Conservation (phyloP, 2,888 invertebrate genomes). For the Leptura quadrifasciata region DNA sequence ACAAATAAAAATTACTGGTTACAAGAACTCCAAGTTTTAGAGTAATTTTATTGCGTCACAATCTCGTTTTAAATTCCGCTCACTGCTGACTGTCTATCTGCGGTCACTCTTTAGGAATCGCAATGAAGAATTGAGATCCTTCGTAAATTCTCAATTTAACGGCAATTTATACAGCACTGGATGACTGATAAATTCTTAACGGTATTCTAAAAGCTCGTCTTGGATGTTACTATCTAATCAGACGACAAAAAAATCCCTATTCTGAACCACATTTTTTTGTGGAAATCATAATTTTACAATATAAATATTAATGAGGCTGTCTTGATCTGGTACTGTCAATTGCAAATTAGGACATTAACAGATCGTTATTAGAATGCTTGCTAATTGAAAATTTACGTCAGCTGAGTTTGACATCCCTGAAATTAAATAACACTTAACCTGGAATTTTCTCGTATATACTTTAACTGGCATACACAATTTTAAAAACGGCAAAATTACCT, state of each 20-base stretch:
- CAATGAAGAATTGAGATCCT: constrained; percentile 49
- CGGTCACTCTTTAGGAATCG: constrained; percentile 54
- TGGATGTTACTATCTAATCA: neutral
- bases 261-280: no score
- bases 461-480: no score
- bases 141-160: constrained; percentile 37
- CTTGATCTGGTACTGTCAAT: no score
- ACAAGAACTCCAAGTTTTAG: constrained; percentile 52
- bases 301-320: no score
- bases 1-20: constrained; percentile 59
- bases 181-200: constrained; percentile 11
- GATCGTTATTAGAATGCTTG: no score
- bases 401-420: no score
- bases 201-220: constrained; percentile 1
- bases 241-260: neutral
- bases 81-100: constrained; percentile 53
- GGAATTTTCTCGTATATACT: no score
- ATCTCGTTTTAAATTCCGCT: constrained; percentile 47
- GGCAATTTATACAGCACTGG: constrained; percentile 21
- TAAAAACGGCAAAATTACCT: no score
- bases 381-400: no score
- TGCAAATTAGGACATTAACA: no score
- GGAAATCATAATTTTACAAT: no score
- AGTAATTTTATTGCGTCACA: constrained; percentile 54
- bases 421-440: no score